These are phyloP conservation scores for Clarias macrocephalus DNA, from an alignment of 2,113 vertebrate genomes.

Conservation along the genomic window DNA sequence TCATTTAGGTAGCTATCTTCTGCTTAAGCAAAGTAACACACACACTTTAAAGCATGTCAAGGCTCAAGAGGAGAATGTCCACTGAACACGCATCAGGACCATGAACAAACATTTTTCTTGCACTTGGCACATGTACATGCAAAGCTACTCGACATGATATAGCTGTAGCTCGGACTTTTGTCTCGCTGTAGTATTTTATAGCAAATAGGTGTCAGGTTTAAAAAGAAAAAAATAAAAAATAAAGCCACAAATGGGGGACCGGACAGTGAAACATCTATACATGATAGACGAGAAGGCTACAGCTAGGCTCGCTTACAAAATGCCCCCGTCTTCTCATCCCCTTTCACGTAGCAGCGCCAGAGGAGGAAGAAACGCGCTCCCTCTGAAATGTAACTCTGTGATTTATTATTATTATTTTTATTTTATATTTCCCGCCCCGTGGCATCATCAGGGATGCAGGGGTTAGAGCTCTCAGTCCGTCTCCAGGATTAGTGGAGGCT, in stretches of 20 bases:
- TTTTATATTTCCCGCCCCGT: slow-evolving; percentile 58
- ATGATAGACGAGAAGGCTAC: slow-evolving; percentile 73
- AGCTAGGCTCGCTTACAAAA: slow-evolving; percentile 70
- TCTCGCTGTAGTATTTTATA: slow-evolving; percentile 44
- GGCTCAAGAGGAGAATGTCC: slow-evolving; percentile 45
- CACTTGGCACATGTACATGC: slow-evolving; percentile 93
- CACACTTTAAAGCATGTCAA: slow-evolving; percentile 40
- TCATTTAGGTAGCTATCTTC: slow-evolving; percentile 20
- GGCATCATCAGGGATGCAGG: slow-evolving; percentile 41
- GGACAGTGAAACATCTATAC: slow-evolving; percentile 58
- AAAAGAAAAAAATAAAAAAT: slow-evolving; percentile 54
- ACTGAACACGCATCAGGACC: slow-evolving; percentile 46
- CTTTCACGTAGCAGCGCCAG: slow-evolving; percentile 83
- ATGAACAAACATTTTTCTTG: slow-evolving; percentile 50
- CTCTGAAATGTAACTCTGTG: slow-evolving; percentile 70
- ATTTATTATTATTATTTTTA: slow-evolving; percentile 43
- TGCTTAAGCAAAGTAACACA: slow-evolving; percentile 15
- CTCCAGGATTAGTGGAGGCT: slow-evolving; percentile 95
- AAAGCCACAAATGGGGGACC: slow-evolving; percentile 68
- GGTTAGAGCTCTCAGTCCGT: slow-evolving; percentile 76
- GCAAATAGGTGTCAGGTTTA: slow-evolving; percentile 50
- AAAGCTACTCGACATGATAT: slow-evolving; percentile 79
- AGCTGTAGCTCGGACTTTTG: slow-evolving; percentile 59
- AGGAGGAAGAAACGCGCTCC: slow-evolving; percentile 68
- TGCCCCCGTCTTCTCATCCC: slow-evolving; percentile 74